Evolutionary conservation across 2,113 vertebrate genomes (phyloP).

Genomic region (Eolophus roseicapilla): DNA sequence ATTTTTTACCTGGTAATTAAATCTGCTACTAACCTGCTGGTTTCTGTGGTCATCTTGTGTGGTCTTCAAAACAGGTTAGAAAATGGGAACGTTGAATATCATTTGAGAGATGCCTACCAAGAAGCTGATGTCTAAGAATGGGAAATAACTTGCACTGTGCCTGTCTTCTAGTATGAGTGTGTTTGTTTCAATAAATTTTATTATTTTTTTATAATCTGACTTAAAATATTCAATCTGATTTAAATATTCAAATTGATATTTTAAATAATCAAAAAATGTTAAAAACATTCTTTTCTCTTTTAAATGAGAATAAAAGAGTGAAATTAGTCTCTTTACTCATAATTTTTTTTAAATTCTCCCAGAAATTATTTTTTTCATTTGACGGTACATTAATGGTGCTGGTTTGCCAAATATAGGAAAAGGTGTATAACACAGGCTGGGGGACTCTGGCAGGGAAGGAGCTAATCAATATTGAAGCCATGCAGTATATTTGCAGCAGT

Average conservation of each 20-base stretch:
- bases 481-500: background rate
- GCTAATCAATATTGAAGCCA: background rate
- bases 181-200: background rate
- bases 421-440: background rate
- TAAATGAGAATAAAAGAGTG: background rate
- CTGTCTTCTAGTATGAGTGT: background rate
- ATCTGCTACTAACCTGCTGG: background rate
- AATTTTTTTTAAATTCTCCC: background rate
- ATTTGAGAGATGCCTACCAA: background rate
- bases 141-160: background rate
- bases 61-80: background rate
- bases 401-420: background rate
- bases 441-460: background rate
- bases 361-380: background rate
- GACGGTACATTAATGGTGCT: background rate
- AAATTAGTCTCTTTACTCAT: background rate
- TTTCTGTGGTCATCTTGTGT: background rate
- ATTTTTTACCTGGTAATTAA: background rate
- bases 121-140: background rate
- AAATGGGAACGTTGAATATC: background rate
- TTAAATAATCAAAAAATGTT: background rate
- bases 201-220: background rate
- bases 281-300: background rate
- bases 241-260: background rate
- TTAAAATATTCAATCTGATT: background rate